phyloP scores from a whole-genome alignment of 2,113 vertebrate species.

The Epinephelus moara region DNA sequence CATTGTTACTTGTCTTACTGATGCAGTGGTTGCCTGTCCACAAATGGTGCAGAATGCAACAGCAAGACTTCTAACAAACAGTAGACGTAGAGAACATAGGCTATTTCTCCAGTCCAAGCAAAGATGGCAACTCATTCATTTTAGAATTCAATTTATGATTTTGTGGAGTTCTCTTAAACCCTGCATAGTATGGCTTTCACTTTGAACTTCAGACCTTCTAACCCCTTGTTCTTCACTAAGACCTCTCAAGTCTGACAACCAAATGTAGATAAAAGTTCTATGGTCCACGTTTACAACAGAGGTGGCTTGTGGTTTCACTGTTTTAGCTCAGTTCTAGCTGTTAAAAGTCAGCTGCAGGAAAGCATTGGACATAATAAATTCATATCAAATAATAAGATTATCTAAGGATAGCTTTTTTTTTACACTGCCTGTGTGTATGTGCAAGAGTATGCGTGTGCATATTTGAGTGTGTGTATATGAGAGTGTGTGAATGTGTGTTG shows the following conservation, averaged over 20 bases:
- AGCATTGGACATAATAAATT: neutral
- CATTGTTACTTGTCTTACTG: neutral
- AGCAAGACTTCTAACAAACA: neutral
- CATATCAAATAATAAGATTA: neutral
- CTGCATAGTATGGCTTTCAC: too few relatives aligned
- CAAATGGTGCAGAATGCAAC: neutral
- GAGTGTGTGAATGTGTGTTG: constrained; percentile 13
- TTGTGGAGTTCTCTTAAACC: too few relatives aligned
- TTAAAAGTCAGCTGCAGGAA: neutral
- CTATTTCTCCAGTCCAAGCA: neutral
- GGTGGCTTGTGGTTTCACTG: neutral
- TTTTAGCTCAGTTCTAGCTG: neutral
- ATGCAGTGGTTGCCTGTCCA: neutral
- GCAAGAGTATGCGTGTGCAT: neutral
- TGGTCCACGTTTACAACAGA: neutral
- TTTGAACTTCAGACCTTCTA: too few relatives aligned
- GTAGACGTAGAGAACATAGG: neutral
- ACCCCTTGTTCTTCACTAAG: neutral
- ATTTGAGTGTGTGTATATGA: neutral
- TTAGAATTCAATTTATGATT: neutral
- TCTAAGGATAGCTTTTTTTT: neutral
- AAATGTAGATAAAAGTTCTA: neutral
- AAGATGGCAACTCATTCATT: too few relatives aligned
- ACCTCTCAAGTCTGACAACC: neutral
- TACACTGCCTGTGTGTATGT: neutral